Base-by-base conservation (phyloP, 1,140 invertebrate species). In the Delia radicum region DNA sequence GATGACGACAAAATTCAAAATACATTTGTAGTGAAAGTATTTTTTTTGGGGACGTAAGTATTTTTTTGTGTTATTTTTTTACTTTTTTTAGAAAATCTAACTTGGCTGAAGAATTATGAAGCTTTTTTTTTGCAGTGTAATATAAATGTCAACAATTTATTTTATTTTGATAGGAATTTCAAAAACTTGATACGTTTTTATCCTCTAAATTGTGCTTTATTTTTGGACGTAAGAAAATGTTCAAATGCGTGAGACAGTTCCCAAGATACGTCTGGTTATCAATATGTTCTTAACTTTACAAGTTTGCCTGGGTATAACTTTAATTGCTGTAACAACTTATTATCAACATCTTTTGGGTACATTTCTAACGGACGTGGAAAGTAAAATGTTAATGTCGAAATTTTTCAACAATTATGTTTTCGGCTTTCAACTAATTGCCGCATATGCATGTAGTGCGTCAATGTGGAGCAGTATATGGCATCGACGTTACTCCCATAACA, bases 241-340 rank as follows among this genome's bases (percentile, higher is more conserved):
- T 78, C 82, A 85, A 85, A 85, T 85, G 83, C 81, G 78, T 65
- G 78, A 81, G 61, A 81, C 83, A 76, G 80, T 85, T 76, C 78
- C 77, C 73, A 79, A 78, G 77, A 79, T 81, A 37, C 75, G 79
- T 27, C 18, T 79, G 15, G 81, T 78, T 79, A 73, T 85, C 67
- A 74, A 76, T 27, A 61, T 82, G 4, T 74, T 85, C 29, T 65
- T 85, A 67, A 77, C 83, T 63, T 33, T 78, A n/a, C 79, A 85
- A 77, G 79, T 77, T 27, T n/a, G 80, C 8, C 76, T 81, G 42
- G 83, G 83, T 13, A 29, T 80, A 10, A 26, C 79, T n/a, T 80
- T 85, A 55, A 65, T 85, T 15, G 63, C 78, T 18, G 67, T 79
- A n/a, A 83, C 81, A 21, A 78, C 67, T 7, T 63, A 79, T n/a